phyloP scores from a whole-genome alignment of 2,888 invertebrate species.

The Linnaemya vulpina region DNA sequence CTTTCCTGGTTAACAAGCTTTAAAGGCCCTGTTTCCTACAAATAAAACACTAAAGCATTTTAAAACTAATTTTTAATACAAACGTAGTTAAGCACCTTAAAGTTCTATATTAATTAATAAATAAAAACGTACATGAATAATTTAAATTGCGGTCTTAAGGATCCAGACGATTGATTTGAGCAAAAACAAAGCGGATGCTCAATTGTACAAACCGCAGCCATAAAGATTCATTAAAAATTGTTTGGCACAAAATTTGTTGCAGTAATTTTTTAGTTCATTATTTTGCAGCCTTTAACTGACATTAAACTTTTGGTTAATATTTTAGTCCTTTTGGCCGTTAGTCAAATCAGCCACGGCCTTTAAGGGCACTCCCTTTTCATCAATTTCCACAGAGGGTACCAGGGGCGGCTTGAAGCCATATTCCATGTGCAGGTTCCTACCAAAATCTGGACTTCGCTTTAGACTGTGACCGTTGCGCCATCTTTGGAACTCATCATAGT shows the following conservation, averaged over 20 bases:
- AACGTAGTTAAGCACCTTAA: slow-evolving; percentile 46
- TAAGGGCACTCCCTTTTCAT: slow-evolving; percentile 88
- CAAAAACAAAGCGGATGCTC: no score
- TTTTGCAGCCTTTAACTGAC: no score
- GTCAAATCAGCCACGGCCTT: slow-evolving; percentile 65
- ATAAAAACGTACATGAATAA: slow-evolving; percentile 30
- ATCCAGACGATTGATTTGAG: no score
- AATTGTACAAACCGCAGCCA: background rate
- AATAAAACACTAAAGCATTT: slow-evolving; percentile 10
- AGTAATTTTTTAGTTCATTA: no score
- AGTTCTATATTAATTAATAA: slow-evolving; percentile 39
- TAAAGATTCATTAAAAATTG: slow-evolving; percentile 51
- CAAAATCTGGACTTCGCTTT: slow-evolving; percentile 84
- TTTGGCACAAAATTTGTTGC: slow-evolving; percentile 64
- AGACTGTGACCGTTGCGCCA: slow-evolving; percentile 84
- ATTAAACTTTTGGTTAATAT: background rate
- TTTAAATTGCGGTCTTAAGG: no score
- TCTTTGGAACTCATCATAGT: slow-evolving; percentile 78
- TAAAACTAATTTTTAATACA: slow-evolving; percentile 28
- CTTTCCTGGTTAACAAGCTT: no score
- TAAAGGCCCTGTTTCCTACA: no score
- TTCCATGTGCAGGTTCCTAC: slow-evolving; percentile 88
- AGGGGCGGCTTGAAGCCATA: slow-evolving; percentile 93
- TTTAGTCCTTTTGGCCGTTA: slow-evolving; percentile 45
- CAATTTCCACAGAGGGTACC: slow-evolving; percentile 91